These are phyloP conservation scores for Chiloscyllium plagiosum DNA, from an alignment of 2,113 vertebrate species.

Conservation along the genomic window DNA sequence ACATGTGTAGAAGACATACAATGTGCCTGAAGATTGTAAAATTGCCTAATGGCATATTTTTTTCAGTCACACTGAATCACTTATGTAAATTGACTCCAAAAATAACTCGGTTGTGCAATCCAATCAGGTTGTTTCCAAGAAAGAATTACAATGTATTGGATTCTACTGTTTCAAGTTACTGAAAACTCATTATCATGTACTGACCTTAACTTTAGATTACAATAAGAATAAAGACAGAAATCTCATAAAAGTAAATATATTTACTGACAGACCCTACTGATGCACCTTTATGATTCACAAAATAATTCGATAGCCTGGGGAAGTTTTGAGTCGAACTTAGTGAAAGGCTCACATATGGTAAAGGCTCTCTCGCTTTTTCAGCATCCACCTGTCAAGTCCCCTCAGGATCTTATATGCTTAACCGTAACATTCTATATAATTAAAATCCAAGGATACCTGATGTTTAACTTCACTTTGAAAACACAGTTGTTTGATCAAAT, in stretches of 20 bases:
- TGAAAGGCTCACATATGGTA: background rate
- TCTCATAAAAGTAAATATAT: background rate
- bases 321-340: background rate
- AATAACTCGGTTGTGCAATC: background rate
- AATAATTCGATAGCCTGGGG: background rate
- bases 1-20: background rate
- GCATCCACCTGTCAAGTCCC: too few species aligned
- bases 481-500: background rate
- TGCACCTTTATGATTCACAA: background rate
- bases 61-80: background rate
- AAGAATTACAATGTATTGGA: background rate
- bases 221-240: background rate
- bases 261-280: background rate
- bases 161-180: background rate
- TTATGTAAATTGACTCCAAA: background rate
- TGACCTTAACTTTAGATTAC: background rate
- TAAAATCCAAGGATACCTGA: background rate
- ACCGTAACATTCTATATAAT: background rate
- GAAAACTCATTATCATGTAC: background rate
- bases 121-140: conserved; percentile 6
- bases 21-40: background rate
- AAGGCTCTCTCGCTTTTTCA: too few species aligned
- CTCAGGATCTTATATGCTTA: background rate
- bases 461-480: background rate
- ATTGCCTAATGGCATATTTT: background rate